These are phyloP conservation scores for Lysandra coridon DNA, from an alignment of 2,888 invertebrate genomes.

Conservation along the genomic window DNA sequence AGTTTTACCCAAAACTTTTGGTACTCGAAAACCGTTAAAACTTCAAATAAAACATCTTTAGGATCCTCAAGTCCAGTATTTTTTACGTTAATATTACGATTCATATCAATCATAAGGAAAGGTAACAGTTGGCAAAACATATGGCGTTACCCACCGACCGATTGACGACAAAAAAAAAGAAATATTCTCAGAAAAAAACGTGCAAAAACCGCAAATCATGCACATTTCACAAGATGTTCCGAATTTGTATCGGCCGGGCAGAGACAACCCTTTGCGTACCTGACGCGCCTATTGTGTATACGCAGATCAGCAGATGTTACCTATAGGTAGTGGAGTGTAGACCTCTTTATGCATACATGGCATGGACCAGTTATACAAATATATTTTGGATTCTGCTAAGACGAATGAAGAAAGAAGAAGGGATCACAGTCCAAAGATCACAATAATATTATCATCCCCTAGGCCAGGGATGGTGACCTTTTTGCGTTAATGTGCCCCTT, in stretches of 20 bases:
- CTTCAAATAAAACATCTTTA: neutral
- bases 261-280: neutral
- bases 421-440: too few species aligned
- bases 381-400: too few species aligned
- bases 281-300: neutral
- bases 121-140: slow-evolving; percentile 17
- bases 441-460: too few species aligned
- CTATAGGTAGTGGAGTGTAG: neutral
- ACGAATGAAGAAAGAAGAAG: too few species aligned
- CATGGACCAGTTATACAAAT: too few species aligned
- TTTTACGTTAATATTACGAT: neutral
- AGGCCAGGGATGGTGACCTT: too few species aligned
- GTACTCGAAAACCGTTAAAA: neutral
- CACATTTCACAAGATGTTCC: slow-evolving; percentile 29
- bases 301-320: neutral
- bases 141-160: slow-evolving; percentile 20
- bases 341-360: too few species aligned
- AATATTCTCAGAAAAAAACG: slow-evolving; percentile 27
- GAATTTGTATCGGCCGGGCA: neutral
- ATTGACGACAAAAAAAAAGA: slow-evolving; percentile 9
- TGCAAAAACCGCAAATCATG: slow-evolving; percentile 32
- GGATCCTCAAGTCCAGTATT: neutral
- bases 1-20: neutral
- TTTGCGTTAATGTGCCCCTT: too few species aligned
- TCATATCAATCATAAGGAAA: slow-evolving; percentile 6